Base-by-base conservation (phyloP, 2,888 invertebrate genomes). In the Scelioninae gen. 2 region DNA sequence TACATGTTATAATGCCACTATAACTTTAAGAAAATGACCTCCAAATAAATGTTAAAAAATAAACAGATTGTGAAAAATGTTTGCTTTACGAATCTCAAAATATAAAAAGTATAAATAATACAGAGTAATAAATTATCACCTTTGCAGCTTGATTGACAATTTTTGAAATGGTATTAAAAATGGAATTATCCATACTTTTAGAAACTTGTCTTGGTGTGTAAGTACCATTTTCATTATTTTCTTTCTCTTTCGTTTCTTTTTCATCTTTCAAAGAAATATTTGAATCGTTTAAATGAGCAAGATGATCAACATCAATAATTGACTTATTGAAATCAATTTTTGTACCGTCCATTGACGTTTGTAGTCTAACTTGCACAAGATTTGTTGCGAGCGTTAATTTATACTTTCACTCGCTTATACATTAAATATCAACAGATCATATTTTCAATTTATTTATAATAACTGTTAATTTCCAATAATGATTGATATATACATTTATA, bases 141-240 rank as follows among this genome's bases (percentile, higher is more conserved):
- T 86, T 86, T 19, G 86, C 78, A 0, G 85, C 52, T 2, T 78
- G 83, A 79, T 86, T 86, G 58, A 86, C 85, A 57, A 86, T 84
- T 74, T 86, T 86, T 1, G 85, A 85, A 41, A 86, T 85, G 4
- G 86, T 86, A 52, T 85, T 86, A 60, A 86, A 86, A 65, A 86
- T 86, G 0, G 86, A 84, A 69, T 85, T 84, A 65, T 86, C 83
- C 11, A 83, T 83, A n/a, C 72, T 80, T 73, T 75, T 80, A 11
- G 81, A 78, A 48, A 65, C 46, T 45, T 82, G 83, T 57, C 80
- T 80, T 0, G 85, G 84, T 2, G 84, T 85, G 22, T 75, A 78
- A 15, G 76, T 74, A 11, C 79, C 80, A 50, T 70, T 70, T 35
- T 53, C 60, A 11, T 35, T 15, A 18, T 64, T 57, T 39, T 67